Evolutionary conservation across 2,113 vertebrate species (phyloP), one percentile per base, ranked within the genome.

Genomic region (Apodemus speciosus): DNA sequence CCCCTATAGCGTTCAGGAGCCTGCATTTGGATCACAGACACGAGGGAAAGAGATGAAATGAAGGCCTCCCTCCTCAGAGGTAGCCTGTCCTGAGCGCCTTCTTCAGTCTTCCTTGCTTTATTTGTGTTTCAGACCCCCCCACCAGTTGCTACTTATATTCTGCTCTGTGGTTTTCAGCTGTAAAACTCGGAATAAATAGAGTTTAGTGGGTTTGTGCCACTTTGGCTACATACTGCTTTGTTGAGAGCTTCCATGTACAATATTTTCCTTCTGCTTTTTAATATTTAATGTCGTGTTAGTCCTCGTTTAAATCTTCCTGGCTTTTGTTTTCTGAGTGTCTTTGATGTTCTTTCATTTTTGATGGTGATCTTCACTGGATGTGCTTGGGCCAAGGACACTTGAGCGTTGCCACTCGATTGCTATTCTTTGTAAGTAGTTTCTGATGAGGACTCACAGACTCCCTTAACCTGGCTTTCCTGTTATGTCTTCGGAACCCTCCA

Each of bases 311-410:
- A 81, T 86, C 79, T 7, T 62, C 51, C 43, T 72, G 69, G 66
- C 10, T 76, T 68, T 80, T 94, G 15, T 85, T 85, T 93, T 27
- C 49, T 73, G 27, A 38, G 16, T 64, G 15, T 76, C n/a, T 81
- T 95, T 92, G 71, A 4, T 90, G 72, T 90, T 53, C 23, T 92
- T 90, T 94, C 56, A 77, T 88, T 88, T 85, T 15, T 88, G n/a
- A 56, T 73, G 60, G 71, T 32, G n/a, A 56, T 69, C 92, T 93
- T 81, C 14, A 71, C 27, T 64, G 51, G 3, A 69, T 71, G 15
- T 71, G 66, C 46, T 49, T 62, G 32, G 32, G 72, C 21, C 35
- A 32, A 6, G 23, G 38, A 27, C 18, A 35, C 21, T 64, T 69
- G 14, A 1, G 6, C 9, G 11, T 6, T n/a, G 56, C 40, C 35